These are phyloP conservation scores for Holacanthella duospinosa DNA, from an alignment of 2,888 invertebrate genomes.

Conservation along the genomic window DNA sequence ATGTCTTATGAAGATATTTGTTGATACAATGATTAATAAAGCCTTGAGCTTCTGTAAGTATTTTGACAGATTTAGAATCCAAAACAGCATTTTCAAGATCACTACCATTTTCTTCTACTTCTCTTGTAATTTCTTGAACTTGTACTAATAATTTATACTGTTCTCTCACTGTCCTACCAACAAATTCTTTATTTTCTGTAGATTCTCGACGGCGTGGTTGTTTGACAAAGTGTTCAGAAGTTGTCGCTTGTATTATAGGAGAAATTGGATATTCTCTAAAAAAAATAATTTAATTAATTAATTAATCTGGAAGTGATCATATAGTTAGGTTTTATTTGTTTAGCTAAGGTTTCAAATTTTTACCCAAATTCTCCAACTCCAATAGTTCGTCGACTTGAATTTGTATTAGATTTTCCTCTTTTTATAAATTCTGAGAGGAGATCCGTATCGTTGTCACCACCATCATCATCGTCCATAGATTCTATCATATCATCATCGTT, in stretches of 20 bases:
- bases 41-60: constrained; percentile 19
- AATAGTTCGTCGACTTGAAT: too few species aligned
- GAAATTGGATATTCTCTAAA: too few species aligned
- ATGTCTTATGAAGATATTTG: constrained; percentile 16
- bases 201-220: neutral
- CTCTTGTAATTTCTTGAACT: neutral
- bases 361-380: too few species aligned
- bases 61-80: constrained; percentile 8
- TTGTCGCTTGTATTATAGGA: too few species aligned
- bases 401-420: too few species aligned
- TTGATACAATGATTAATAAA: constrained; percentile 14
- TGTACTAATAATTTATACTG: neutral
- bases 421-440: neutral
- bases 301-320: too few species aligned
- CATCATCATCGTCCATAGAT: neutral
- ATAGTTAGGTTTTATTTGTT: too few species aligned
- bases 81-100: constrained; percentile 14
- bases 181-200: constrained; percentile 2
- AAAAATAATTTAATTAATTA: too few species aligned
- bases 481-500: too few species aligned
- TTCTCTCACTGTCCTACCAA: neutral
- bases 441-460: neutral
- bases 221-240: too few species aligned
- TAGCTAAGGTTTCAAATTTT: too few species aligned
- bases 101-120: constrained; percentile 16